Base-by-base conservation (phyloP, 2,113 vertebrate genomes). In the Proterorhinus semilunaris region DNA sequence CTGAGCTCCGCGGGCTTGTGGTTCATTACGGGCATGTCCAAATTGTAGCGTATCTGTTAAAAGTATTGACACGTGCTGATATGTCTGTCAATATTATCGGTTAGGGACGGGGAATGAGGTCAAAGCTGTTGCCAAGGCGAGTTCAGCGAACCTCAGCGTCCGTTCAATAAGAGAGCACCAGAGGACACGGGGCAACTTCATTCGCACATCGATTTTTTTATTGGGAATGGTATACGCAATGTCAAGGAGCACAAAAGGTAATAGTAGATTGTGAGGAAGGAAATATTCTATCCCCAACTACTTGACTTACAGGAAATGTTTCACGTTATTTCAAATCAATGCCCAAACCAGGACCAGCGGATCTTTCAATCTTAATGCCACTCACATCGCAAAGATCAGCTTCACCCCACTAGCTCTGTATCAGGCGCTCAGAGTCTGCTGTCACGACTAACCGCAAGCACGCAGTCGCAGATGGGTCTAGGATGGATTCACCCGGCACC, bases 391-490 rank as follows among this genome's bases (percentile, higher is more conserved):
- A 42, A 47, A 6, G 8, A 68, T 71, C 74, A 64, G 12, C 16
- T 17, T 36, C 6, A 69, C 74, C 65, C 43, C 9, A 42, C 9
- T 43, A 4, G n/a, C 10, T 70, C 75, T 80, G 80, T 59, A 77
- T 80, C 53, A 65, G 1, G 6, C 73, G 10, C 50, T 62, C 75
- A 7, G 61, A 61, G 76, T 84, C 71, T 71, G 65, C 44, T 27
- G 13, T 76, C 82, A 66, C 80, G 86, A 77, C 82, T 79, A 80
- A 87, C 85, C 69, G 62, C 86, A 85, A 77, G 73, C 62, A 48
- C 75, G 44, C 59, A 49, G 76, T 90, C 83, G 88, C 86, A 89
- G 80, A 81, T 75, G 82, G 74, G 76, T 90, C 82, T 88, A 84
- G 88, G 80, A 81, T 75, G 82, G 74, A 81, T 86, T 89, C 83